phyloP scores from a whole-genome alignment of 2,113 vertebrate genomes.

The Odocoileus hemionus region DNA sequence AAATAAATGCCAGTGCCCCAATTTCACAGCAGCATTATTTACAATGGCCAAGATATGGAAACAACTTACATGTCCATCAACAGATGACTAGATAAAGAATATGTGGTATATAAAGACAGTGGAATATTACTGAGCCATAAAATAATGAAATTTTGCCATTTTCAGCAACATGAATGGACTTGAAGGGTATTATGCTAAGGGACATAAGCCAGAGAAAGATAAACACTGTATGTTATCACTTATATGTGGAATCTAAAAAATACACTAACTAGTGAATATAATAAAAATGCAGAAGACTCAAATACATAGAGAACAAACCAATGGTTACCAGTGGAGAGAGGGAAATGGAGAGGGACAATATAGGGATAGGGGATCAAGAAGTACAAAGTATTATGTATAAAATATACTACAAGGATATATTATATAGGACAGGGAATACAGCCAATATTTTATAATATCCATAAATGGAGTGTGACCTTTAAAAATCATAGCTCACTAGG shows the following conservation, averaged over 20 bases:
- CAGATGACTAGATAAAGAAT: neutral
- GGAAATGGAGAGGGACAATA: neutral
- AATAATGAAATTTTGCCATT: neutral
- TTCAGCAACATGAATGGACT: neutral
- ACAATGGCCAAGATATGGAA: neutral
- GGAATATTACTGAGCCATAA: neutral
- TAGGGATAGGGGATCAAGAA: neutral
- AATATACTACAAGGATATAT: neutral
- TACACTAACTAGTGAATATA: neutral
- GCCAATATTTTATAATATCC: neutral
- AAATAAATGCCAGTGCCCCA: neutral
- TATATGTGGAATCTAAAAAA: neutral
- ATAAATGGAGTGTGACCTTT: neutral
- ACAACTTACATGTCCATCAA: neutral
- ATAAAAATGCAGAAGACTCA: neutral
- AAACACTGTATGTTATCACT: neutral
- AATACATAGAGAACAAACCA: neutral
- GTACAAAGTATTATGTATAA: neutral
- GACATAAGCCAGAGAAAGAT: neutral
- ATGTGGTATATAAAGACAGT: neutral
- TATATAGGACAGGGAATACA: neutral
- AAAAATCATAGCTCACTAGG: neutral
- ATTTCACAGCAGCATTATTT: neutral
- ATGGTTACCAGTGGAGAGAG: neutral
- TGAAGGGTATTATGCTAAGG: neutral